These are phyloP conservation scores for Enteromius radiatus DNA, from an alignment of 2,797 vertebrate genomes.

Conservation along the genomic window DNA sequence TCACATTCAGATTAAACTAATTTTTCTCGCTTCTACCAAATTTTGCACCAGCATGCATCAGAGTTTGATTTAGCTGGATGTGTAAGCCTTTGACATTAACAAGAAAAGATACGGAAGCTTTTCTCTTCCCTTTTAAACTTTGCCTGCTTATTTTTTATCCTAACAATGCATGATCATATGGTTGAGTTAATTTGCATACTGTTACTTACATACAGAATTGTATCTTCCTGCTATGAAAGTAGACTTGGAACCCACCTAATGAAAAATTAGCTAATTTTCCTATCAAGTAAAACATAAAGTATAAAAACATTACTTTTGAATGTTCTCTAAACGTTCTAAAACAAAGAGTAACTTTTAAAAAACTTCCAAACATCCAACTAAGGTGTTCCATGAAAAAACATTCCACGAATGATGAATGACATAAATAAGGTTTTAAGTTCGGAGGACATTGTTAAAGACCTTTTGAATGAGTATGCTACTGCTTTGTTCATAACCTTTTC, in stretches of 20 bases:
- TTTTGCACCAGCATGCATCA: neutral
- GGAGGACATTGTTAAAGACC: neutral
- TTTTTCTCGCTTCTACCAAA: neutral
- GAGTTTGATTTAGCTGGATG: neutral
- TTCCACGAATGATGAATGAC: neutral
- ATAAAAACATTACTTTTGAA: neutral
- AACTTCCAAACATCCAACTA: neutral
- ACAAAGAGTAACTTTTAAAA: neutral
- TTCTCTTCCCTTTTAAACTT: slow-evolving; percentile 1
- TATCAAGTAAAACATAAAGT: too few species aligned
- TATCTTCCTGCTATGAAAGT: neutral
- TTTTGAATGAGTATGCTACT: neutral
- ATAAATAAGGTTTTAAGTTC: neutral
- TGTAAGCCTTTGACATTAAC: neutral
- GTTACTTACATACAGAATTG: neutral
- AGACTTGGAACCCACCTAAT: neutral
- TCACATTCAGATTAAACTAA: too few species aligned
- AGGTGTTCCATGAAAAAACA: neutral
- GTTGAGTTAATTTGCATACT: neutral
- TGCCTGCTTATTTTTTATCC: neutral
- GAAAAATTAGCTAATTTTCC: too few species aligned
- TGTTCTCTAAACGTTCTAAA: neutral
- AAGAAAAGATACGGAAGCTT: neutral
- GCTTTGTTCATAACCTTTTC: neutral
- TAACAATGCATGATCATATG: neutral